Percentiles rank a stretch among this genome's conserved stretches.
These are phyloP conservation scores for Excalfactoria chinensis DNA, from an alignment of 2,113 vertebrate species.

Conservation along the genomic window DNA sequence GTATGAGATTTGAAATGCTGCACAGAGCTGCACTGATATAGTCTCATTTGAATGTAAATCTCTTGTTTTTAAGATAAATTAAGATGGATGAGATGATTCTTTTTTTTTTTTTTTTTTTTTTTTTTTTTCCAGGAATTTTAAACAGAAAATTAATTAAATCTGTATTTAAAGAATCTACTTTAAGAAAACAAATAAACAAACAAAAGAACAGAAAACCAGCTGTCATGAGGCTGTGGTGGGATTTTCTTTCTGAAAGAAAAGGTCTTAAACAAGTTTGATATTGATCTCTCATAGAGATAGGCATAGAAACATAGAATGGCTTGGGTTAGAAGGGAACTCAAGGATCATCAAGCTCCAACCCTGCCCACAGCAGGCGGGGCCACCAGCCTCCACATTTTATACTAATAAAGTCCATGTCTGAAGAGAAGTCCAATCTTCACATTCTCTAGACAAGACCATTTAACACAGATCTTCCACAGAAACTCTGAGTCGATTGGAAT, in stretches of 20 bases:
- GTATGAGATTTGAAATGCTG: slow-evolving; percentile 31
- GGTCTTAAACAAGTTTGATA: slow-evolving; percentile 9
- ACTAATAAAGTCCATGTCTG: not conserved
- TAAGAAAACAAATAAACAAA: not conserved
- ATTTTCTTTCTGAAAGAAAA: slow-evolving; percentile 25
- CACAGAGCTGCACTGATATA: not conserved
- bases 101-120: no score
- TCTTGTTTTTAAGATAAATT: slow-evolving; percentile 20
- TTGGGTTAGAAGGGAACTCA: no score
- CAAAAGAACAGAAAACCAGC: not conserved
- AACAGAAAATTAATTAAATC: not conserved
- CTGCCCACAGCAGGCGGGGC: no score
- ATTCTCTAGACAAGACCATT: not conserved
- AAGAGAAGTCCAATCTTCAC: not conserved
- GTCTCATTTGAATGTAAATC: not conserved
- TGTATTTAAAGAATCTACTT: not conserved
- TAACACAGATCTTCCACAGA: not conserved
- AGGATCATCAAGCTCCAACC: no score
- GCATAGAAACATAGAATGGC: no score
- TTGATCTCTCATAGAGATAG: not conserved
- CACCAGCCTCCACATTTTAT: no score
- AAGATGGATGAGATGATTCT: not conserved
- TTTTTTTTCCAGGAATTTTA: not conserved
- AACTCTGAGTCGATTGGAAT: not conserved
- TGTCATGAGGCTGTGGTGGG: not conserved